Conservation (phyloP, 2,113 vertebrate genomes). For the Dinomys branickii region DNA sequence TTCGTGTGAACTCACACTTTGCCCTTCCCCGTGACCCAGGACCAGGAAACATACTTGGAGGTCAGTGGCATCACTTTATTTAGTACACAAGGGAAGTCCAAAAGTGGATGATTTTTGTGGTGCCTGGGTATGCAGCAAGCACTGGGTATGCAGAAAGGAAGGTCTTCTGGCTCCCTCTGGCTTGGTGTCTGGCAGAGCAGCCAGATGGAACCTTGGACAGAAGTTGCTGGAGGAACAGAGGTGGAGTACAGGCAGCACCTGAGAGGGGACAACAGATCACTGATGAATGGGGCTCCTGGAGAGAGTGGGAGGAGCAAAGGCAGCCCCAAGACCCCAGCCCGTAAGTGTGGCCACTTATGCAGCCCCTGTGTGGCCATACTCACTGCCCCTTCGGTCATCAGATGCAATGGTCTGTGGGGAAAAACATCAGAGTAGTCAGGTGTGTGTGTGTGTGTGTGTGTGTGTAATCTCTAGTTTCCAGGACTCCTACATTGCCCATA, state of each 20-base stretch:
- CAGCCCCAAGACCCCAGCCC: not conserved
- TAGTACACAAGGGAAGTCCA: not conserved
- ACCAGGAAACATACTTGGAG: not conserved
- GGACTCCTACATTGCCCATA: not conserved
- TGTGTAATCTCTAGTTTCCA: not conserved
- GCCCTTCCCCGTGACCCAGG: not conserved
- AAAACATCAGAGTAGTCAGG: not conserved
- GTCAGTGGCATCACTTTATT: slow-evolving; percentile 38
- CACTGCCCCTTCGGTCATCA: not conserved
- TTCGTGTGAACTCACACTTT: not conserved
- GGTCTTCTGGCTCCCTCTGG: not conserved
- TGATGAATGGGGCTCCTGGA: not conserved
- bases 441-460: not conserved
- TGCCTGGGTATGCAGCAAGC: rapidly evolving
- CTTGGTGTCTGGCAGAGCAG: not conserved
- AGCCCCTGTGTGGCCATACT: not conserved
- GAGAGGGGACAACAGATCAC: no score
- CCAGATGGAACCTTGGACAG: not conserved
- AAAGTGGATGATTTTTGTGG: not conserved
- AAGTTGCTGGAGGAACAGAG: not conserved
- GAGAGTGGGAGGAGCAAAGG: not conserved
- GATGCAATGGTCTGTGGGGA: slow-evolving; percentile 64
- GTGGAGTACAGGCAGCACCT: not conserved
- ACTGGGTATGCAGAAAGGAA: not conserved
- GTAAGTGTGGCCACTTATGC: not conserved